A percentile compares a stretch with the other conserved stretches of the same genome.
Conservation (phyloP, 2,797 vertebrate genomes). For the Spinibarbus caldwelli region DNA sequence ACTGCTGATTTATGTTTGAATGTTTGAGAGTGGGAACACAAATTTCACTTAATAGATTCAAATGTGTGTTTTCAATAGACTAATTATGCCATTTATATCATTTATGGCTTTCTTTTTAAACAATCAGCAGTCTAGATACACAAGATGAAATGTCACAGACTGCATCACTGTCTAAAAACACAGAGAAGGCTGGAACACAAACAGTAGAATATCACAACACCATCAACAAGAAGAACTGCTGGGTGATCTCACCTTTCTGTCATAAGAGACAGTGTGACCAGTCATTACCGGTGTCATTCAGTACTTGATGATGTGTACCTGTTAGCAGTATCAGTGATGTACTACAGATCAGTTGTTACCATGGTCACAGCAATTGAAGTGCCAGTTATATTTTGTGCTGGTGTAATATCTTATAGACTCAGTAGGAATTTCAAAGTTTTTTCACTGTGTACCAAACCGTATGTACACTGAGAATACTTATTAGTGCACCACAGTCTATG, state of each 20-base stretch:
- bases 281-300: constrained; percentile 45
- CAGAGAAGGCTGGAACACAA: background rate
- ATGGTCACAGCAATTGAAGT: constrained; percentile 50
- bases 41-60: background rate
- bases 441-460: constrained; percentile 15
- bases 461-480: constrained; percentile 4
- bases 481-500: background rate
- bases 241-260: constrained; percentile 6
- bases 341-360: constrained; percentile 53
- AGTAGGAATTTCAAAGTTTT: constrained; percentile 25
- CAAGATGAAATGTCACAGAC: background rate
- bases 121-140: background rate
- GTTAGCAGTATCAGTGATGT: constrained; percentile 44
- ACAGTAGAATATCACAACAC: constrained; percentile 2
- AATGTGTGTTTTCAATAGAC: background rate
- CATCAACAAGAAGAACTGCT: constrained; percentile 7
- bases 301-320: constrained; percentile 36
- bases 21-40: background rate
- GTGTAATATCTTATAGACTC: constrained; percentile 6
- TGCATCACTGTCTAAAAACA: background rate
- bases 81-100: constrained; percentile 1
- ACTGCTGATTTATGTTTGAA: constrained; percentile 8
- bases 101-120: background rate
- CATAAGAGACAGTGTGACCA: constrained; percentile 37
- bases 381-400: constrained; percentile 32